phyloP scores from a whole-genome alignment of 2,113 vertebrate species.

The Acrocephalus arundinaceus region DNA sequence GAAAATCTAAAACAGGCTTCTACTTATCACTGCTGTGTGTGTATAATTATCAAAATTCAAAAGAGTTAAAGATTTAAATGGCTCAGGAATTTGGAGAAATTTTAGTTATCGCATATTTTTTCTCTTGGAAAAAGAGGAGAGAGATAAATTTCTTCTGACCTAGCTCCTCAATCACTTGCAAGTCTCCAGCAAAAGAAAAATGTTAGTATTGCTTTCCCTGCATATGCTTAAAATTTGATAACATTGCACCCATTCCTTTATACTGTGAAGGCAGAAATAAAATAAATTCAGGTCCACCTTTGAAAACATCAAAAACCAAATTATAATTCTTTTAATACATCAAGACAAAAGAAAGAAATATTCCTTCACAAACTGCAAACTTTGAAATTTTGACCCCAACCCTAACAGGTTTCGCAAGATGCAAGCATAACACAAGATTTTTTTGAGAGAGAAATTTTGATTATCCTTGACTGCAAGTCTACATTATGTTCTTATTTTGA shows the following conservation, averaged over 20 bases:
- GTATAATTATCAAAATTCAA: background rate
- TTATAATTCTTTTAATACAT: background rate
- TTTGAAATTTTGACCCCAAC: background rate
- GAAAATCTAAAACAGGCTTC: background rate
- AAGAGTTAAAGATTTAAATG: background rate
- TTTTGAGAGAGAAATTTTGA: constrained; percentile 16
- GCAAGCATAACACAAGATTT: background rate
- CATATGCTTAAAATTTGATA: background rate
- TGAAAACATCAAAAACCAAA: background rate
- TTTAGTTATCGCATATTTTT: background rate
- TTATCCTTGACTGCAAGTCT: constrained; percentile 16
- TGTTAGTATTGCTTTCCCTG: background rate
- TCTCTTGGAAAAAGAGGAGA: background rate
- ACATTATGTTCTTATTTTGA: constrained; percentile 23
- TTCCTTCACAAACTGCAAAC: background rate
- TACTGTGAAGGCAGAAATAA: background rate
- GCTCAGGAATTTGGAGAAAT: background rate
- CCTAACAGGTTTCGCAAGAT: background rate
- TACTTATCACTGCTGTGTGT: fast-evolving
- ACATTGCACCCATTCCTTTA: background rate
- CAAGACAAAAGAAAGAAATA: background rate
- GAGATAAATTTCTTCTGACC: background rate
- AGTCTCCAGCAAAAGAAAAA: background rate
- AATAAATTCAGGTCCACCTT: background rate
- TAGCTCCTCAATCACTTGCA: background rate